Conservation (phyloP, 1,140 invertebrate species). For the Linepithema humile region DNA sequence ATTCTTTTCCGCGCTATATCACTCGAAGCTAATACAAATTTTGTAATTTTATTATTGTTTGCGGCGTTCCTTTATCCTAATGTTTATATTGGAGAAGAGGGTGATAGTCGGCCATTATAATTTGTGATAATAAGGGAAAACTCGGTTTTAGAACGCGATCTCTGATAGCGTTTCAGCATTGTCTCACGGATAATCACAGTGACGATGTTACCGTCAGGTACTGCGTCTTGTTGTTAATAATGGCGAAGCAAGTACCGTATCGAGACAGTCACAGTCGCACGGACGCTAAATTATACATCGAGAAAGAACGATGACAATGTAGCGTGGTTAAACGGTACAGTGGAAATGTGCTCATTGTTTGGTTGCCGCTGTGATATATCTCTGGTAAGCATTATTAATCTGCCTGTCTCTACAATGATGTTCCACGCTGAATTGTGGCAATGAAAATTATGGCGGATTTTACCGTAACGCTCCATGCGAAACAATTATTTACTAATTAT, state of each 20-base stretch:
- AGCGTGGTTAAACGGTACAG: constrained; percentile 21
- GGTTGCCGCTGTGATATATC: constrained; percentile 9
- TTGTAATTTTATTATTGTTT: not conserved
- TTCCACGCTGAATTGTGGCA: not conserved
- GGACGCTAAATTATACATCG: constrained; percentile 17
- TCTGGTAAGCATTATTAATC: constrained; percentile 13
- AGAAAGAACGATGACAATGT: constrained; percentile 27
- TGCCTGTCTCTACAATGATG: not conserved
- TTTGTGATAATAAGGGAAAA: not conserved
- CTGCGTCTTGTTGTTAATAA: constrained; percentile 30
- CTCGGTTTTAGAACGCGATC: not conserved
- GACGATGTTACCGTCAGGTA: constrained; percentile 4
- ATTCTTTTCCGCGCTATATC: no score
- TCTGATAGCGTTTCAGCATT: constrained; percentile 6
- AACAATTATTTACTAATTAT: not conserved
- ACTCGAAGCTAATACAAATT: no score
- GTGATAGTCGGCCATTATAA: not conserved
- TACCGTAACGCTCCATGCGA: not conserved
- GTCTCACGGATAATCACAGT: constrained; percentile 9
- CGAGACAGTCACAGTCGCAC: constrained; percentile 25
- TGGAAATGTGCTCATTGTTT: constrained; percentile 4
- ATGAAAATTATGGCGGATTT: not conserved
- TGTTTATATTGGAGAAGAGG: not conserved
- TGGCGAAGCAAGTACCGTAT: constrained; percentile 16
- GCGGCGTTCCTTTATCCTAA: not conserved